These are phyloP conservation scores for Anoura caudifer DNA, from an alignment of 2,113 vertebrate genomes.

Conservation along the genomic window DNA sequence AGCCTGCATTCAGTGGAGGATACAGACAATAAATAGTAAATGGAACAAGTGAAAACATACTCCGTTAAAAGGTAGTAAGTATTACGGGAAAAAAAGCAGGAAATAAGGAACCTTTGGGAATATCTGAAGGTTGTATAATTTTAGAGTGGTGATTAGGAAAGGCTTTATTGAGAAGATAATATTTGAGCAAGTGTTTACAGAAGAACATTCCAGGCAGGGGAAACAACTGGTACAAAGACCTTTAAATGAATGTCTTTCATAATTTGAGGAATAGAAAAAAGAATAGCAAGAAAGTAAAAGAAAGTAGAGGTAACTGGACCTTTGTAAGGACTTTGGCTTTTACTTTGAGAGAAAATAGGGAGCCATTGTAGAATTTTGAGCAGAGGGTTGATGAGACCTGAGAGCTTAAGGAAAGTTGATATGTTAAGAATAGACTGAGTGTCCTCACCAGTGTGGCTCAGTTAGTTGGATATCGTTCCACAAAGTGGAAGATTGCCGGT, in stretches of 20 bases:
- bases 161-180: background rate
- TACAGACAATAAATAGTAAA: background rate
- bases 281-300: background rate
- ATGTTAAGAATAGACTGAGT: background rate
- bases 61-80: background rate
- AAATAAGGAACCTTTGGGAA: background rate
- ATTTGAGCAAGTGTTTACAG: background rate
- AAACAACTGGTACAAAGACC: background rate
- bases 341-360: background rate
- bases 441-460: too few species aligned
- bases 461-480: too few species aligned
- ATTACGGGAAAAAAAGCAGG: background rate
- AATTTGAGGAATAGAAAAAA: background rate
- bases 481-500: too few species aligned
- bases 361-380: background rate
- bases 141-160: background rate
- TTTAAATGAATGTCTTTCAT: background rate
- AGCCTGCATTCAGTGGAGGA: background rate
- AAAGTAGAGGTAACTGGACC: background rate
- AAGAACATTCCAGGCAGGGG: background rate
- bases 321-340: background rate
- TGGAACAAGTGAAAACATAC: background rate
- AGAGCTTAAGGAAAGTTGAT: background rate
- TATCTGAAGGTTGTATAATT: background rate
- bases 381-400: background rate